These are phyloP conservation scores for Chelonus formosanus DNA, from an alignment of 2,888 invertebrate species.

Conservation along the genomic window DNA sequence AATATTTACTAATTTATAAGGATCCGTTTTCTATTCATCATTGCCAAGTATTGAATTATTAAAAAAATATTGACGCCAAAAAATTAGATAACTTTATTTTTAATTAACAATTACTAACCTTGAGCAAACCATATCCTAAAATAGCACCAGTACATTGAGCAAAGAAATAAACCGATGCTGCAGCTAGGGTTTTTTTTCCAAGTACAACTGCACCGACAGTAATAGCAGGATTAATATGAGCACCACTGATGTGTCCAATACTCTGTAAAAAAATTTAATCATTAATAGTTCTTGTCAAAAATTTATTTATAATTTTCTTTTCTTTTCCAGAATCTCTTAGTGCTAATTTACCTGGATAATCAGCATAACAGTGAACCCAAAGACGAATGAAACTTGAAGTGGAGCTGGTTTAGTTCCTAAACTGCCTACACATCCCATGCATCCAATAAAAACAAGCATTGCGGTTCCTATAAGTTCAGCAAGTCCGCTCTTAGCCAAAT, in stretches of 20 bases:
- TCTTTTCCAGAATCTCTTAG: too few relatives aligned
- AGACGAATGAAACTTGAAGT: constrained; percentile 69
- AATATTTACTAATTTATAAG: too few relatives aligned
- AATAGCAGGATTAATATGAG: constrained; percentile 81
- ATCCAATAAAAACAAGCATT: constrained; percentile 76
- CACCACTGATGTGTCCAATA: constrained; percentile 81
- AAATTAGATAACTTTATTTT: too few relatives aligned
- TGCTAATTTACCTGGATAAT: constrained; percentile 70
- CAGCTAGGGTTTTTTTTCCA: constrained; percentile 68
- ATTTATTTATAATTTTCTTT: too few relatives aligned
- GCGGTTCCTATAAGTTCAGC: constrained; percentile 77
- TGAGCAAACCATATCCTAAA: constrained; percentile 76
- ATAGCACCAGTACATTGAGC: constrained; percentile 75
- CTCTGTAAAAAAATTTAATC: constrained; percentile 64
- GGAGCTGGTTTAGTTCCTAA: constrained; percentile 59
- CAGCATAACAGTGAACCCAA: constrained; percentile 76
- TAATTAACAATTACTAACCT: constrained; percentile 58
- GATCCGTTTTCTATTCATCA: too few relatives aligned
- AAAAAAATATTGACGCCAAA: too few relatives aligned
- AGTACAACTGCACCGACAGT: constrained; percentile 73
- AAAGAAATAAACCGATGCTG: constrained; percentile 71
- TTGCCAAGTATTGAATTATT: too few relatives aligned
- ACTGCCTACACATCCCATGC: constrained; percentile 72
- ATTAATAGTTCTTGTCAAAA: too few relatives aligned
- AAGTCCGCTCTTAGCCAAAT: constrained; percentile 59